Percentiles rank a stretch among this genome's conserved stretches.
Evolutionary conservation across 2,113 vertebrate genomes (phyloP).

Genomic region (Neolamprologus ventralis): DNA sequence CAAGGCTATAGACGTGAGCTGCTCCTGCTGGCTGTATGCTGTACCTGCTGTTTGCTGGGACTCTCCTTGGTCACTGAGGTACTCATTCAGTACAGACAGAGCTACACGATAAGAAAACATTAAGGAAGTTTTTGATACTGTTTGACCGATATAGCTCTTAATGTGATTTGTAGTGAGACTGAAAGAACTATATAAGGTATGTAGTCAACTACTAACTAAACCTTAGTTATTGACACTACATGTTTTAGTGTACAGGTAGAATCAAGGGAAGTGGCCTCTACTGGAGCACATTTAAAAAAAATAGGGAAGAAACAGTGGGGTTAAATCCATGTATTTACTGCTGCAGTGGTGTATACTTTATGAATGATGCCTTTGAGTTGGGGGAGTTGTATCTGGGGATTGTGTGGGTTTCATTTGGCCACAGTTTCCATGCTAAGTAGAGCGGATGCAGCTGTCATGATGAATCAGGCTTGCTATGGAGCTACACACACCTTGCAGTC

Average conservation of each 20-base stretch:
- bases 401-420: neutral
- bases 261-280: neutral
- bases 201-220: neutral
- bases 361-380: neutral
- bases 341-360: neutral
- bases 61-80: conserved; percentile 51
- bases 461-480: neutral
- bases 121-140: neutral
- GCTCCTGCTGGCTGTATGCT: conserved; percentile 33
- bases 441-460: neutral
- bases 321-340: neutral
- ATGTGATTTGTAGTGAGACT: neutral
- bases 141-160: neutral
- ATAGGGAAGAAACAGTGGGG: neutral
- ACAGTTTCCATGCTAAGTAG: neutral
- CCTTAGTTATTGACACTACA: neutral
- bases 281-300: neutral
- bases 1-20: conserved; percentile 47
- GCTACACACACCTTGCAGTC: neutral
- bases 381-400: neutral
- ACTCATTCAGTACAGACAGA: neutral
- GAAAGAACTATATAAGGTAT: neutral
- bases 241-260: neutral
- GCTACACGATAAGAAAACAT: neutral
- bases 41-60: conserved; percentile 37